A percentile compares a stretch with the other conserved stretches of the same genome.
Evolutionary conservation across 2,113 vertebrate species (phyloP).

Genomic region (Ahaetulla prasina): DNA sequence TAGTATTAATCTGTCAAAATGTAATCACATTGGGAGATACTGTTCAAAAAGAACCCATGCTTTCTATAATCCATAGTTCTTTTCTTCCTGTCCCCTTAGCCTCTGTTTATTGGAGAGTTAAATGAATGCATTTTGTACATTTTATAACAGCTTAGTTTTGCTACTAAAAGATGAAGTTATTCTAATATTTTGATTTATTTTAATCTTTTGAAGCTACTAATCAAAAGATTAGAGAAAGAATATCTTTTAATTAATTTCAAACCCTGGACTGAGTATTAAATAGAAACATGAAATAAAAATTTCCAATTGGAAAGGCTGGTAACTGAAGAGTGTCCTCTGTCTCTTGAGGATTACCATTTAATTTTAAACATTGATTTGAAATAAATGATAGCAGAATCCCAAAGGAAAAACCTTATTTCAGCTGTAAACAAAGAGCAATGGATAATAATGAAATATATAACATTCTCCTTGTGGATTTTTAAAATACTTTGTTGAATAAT

Average conservation of each 20-base stretch:
- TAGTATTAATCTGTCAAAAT: conserved; percentile 22
- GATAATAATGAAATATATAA: conserved; percentile 64
- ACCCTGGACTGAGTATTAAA: conserved; percentile 69
- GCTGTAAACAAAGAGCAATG: conserved; percentile 63
- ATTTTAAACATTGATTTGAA: conserved; percentile 78
- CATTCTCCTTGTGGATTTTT: conserved; percentile 52
- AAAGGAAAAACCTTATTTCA: conserved; percentile 62
- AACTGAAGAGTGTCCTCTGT: conserved; percentile 50
- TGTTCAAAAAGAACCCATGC: background rate
- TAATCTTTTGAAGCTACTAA: conserved; percentile 75
- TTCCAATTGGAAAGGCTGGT: conserved; percentile 65
- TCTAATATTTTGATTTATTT: conserved; percentile 57
- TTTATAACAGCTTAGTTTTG: conserved; percentile 55
- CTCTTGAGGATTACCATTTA: conserved; percentile 71
- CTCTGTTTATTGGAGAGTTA: conserved; percentile 34
- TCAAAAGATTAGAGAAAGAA: conserved; percentile 77
- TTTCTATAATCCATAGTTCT: conserved; percentile 13
- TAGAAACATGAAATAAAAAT: conserved; percentile 73
- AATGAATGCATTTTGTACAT: conserved; percentile 43
- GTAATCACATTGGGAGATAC: conserved; percentile 17
- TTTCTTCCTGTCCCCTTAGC: background rate
- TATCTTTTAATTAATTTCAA: conserved; percentile 83
- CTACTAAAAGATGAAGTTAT: conserved; percentile 65
- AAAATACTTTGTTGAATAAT: conserved; percentile 36
- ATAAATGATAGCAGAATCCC: conserved; percentile 71